Base-by-base conservation (phyloP, 2,113 vertebrate genomes). In the Triplophysa rosa region DNA sequence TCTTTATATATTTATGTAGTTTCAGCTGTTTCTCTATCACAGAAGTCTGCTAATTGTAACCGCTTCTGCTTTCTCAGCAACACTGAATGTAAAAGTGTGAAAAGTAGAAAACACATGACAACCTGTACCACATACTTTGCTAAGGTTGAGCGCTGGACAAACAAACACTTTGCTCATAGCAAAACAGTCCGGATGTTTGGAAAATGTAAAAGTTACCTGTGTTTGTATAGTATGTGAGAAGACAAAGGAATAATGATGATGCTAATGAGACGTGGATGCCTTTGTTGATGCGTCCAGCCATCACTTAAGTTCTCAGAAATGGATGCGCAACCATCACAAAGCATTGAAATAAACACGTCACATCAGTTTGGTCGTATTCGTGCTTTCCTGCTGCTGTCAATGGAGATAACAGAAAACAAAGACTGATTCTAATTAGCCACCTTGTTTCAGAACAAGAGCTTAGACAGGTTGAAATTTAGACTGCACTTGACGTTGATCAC, bases 51-150 rank as follows among this genome's bases (percentile, higher is more conserved):
- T 26, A 29, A 19, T 71, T 73, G 5, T 58, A 56, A 54, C 19
- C 19, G 21, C 33, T 72, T 61, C 59, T 74, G 58, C 72, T 63
- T 11, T 61, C 70, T 63, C 10, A 47, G 72, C 72, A 49, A 29
- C 72, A 49, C 72, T 19, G 23, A 47, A 45, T 63, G 21, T 63
- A 62, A 26, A 19, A 47, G 72, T 62, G 71, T 62, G 71, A 74
- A 74, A 23, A 74, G 72, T 54, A 45, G 47, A 77, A 65, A 65
- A 65, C 58, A 29, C 74, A 54, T 52, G 74, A 17, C 74, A 65
- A n/a, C 61, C 45, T 64, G 42, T 45, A 65, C 64, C 73, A 33
- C 24, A 16, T 49, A 19, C 13, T 74, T 74, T 74, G 14, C 58
- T 74, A 74, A 8, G 37, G 58, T 74, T 24, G 17, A 40, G 58